Base-by-base conservation (phyloP, 2,888 invertebrate genomes). In the Dichetophora obliterata region DNA sequence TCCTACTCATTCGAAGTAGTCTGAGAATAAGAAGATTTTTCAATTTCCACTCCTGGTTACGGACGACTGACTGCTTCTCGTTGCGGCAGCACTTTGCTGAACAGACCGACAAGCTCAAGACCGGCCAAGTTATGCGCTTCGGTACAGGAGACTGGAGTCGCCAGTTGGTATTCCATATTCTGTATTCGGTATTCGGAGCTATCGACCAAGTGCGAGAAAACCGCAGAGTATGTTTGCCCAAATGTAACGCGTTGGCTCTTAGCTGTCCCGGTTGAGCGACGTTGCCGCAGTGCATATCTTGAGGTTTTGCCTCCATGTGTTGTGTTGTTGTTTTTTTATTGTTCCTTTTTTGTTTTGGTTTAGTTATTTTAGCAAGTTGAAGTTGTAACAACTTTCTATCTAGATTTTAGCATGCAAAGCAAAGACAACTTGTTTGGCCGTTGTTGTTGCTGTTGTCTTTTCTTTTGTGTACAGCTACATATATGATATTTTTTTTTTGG, bases 351-450 rank as follows among this genome's bases (percentile, higher is more conserved):
- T 16, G 43, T 66, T 9, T 66, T 43, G 8, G 9, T 43, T 8
- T 48, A 37, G 66, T 66, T 48, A 11, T 66, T 69, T 31, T 52
- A 31, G 22, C 24, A 52, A 27, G 50, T 69, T 52, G 69, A 37
- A 66, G 43, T 66, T 52, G 59, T 61, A 72, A 61, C 72, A 72
- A 72, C 72, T 72, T 72, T 72, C 72, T 50, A 68, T 48, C 68
- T 61, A 61, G 16, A 59, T 61, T 72, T 24, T 22, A 27, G 48
- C 48, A 24, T 37, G 43, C 19, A 19, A 70, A 19, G 57, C 59
- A 72, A 43, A 34, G 70, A 71, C 70, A 57, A 71, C 71, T 59
- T 71, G 71, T 71, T 71, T 71, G 57, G n/a, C 34, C 11, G 19
- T 37, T 68, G 68, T 68, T 68, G 43, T 8, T 50, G 50, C 24